A percentile compares a stretch with the other conserved stretches of the same genome.
These are phyloP conservation scores for Drosophila nannoptera DNA, from an alignment of 1,140 invertebrate species.

Conservation along the genomic window DNA sequence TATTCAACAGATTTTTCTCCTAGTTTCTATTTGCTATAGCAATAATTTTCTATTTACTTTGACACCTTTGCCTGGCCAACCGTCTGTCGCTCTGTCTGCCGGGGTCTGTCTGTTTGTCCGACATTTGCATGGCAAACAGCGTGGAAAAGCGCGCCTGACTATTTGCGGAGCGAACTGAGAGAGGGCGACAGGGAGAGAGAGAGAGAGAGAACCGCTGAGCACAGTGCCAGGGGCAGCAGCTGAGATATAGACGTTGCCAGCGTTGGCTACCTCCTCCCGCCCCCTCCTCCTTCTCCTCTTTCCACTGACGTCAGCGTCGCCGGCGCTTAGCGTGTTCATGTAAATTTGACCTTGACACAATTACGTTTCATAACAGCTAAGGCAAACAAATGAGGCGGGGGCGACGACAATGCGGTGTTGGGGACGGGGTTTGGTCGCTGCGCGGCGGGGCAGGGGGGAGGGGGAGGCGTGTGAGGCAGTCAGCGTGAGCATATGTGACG, in stretches of 20 bases:
- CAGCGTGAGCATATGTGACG: slow-evolving; percentile 38
- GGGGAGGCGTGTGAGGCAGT: background rate
- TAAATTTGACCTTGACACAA: slow-evolving; percentile 77
- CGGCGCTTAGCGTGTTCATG: slow-evolving; percentile 73
- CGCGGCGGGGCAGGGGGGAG: slow-evolving; percentile 12
- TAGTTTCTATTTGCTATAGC: slow-evolving; percentile 21
- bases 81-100: background rate
- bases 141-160: slow-evolving; percentile 33
- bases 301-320: slow-evolving; percentile 18
- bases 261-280: background rate
- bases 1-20: slow-evolving; percentile 8
- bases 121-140: slow-evolving; percentile 42
- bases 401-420: slow-evolving; percentile 43
- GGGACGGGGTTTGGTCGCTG: no score
- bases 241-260: background rate
- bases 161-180: slow-evolving; percentile 49
- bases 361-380: slow-evolving; percentile 74
- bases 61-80: slow-evolving; percentile 27
- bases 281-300: slow-evolving; percentile 2
- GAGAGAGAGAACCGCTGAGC: slow-evolving; percentile 43
- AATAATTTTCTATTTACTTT: slow-evolving; percentile 59
- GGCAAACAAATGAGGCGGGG: slow-evolving; percentile 70
- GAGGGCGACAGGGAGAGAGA: slow-evolving; percentile 36
- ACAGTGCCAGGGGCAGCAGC: background rate
- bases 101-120: slow-evolving; percentile 29